Base-by-base conservation (phyloP, 1,140 invertebrate genomes). In the Doryteuthis pealeii region DNA sequence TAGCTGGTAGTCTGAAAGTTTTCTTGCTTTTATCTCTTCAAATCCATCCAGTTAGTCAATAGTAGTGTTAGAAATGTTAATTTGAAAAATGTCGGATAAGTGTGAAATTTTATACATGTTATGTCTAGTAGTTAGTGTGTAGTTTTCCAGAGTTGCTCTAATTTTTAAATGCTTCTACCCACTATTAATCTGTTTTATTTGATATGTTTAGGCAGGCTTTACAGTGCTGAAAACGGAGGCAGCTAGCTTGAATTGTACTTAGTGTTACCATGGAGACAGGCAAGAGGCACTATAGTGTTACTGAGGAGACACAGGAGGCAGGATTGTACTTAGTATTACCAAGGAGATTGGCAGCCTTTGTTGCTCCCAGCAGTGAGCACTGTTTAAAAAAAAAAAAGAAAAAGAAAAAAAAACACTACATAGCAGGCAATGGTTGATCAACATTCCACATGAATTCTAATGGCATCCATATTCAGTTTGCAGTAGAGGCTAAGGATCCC, bases 231-330 rank as follows among this genome's bases (percentile, higher is more conserved):
- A 26, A 68, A 68, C 66, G 66, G 28, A 68, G 66, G 66, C 66
- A 68, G 66, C 66, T 68, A 68, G 66, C 30, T 68, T 68, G 66
- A 32, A 33, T 68, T 68, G 66, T 68, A 68, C 66, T 68, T 68
- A 68, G 66, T 33, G 32, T 68, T 26, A 32, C 66, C 66, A 32
- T 32, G 66, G 66, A 68, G 54, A 62, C 54, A 62, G 54, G 54
- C 54, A 62, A 62, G 12, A 62, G 54, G 54, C 54, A 62, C 26
- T 62, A 28, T 62, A 62, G 54, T 62, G 26, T 22, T 62, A 62
- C 54, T 62, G 54, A 62, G 54, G 54, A 62, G 54, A 62, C 54
- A 62, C 54, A 62, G 26, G 54, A 62, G 54, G 54, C 54, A 62
- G 54, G 54, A 62, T 62, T 62, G 54, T 62, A 62, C 54, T 62